Evolutionary conservation across 2,888 invertebrate species (phyloP).

Genomic region (Dryocosmus kuriphilus): DNA sequence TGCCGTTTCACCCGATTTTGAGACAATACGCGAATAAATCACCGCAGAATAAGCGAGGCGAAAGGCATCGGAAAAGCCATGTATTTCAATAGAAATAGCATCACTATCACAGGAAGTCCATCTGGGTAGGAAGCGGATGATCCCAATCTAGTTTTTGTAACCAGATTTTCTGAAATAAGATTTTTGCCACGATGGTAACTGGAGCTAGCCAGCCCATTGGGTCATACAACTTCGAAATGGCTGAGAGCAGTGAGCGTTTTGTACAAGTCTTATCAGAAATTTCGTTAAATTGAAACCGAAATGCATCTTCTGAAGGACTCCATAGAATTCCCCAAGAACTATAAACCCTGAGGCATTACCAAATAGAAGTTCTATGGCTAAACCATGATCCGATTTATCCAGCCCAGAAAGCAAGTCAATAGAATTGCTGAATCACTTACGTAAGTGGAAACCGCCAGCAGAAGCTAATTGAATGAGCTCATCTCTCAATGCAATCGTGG

Average conservation of each 20-base stretch:
- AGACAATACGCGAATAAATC: not conserved
- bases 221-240: too few relatives aligned
- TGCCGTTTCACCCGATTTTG: not conserved
- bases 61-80: not conserved
- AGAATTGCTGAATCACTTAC: too few relatives aligned
- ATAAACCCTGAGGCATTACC: too few relatives aligned
- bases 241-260: conserved; percentile 20
- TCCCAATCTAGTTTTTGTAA: conserved; percentile 32
- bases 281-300: too few relatives aligned
- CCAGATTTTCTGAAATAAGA: conserved; percentile 34
- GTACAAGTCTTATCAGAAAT: conserved; percentile 3
- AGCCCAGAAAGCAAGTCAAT: too few relatives aligned
- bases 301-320: too few relatives aligned
- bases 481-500: too few relatives aligned
- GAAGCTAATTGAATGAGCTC: too few relatives aligned
- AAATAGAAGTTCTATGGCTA: too few relatives aligned
- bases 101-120: not conserved
- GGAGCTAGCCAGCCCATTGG: conserved; percentile 35
- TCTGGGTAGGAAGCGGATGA: conserved; percentile 9
- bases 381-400: too few relatives aligned
- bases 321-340: too few relatives aligned
- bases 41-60: not conserved
- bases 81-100: conserved; percentile 6
- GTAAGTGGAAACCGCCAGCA: too few relatives aligned
- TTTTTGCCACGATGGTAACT: conserved; percentile 32